Conservation (phyloP, 2,888 invertebrate genomes). For the Drosophila limbata region DNA sequence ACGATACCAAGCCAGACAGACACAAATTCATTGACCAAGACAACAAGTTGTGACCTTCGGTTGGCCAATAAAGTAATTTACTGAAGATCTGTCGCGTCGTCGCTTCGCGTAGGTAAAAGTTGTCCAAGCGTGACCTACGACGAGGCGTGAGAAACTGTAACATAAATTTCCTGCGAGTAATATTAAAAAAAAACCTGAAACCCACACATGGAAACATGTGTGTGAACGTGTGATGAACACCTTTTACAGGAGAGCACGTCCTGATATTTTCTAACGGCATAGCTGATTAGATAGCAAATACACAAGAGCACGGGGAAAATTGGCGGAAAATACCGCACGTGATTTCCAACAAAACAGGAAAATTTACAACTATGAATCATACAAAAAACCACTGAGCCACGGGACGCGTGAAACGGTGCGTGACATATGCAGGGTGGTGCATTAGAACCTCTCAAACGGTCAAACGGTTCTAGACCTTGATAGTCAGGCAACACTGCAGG, state of each 20-base stretch:
- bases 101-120: constrained; percentile 65
- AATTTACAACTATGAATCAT: constrained; percentile 65
- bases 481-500: background rate
- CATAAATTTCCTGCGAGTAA: constrained; percentile 48
- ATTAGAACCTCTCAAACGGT: constrained; percentile 3
- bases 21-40: constrained; percentile 62
- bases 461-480: constrained; percentile 3
- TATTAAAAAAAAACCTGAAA: constrained; percentile 51
- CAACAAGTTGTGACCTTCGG: constrained; percentile 74
- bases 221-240: constrained; percentile 45
- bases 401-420: constrained; percentile 57
- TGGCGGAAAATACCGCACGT: constrained; percentile 76
- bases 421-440: constrained; percentile 47
- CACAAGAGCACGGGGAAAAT: constrained; percentile 43
- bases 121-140: constrained; percentile 64
- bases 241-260: constrained; percentile 60
- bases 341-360: constrained; percentile 75
- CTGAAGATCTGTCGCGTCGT: constrained; percentile 55
- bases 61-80: constrained; percentile 78
- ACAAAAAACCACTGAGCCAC: constrained; percentile 42
- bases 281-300: constrained; percentile 56
- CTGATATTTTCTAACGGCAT: constrained; percentile 48
- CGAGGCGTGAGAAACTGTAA: constrained; percentile 74
- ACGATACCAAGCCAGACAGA: constrained; percentile 35
- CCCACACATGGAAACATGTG: constrained; percentile 62